Conservation (phyloP, 2,888 invertebrate species). For the Argynnis bischoffii region DNA sequence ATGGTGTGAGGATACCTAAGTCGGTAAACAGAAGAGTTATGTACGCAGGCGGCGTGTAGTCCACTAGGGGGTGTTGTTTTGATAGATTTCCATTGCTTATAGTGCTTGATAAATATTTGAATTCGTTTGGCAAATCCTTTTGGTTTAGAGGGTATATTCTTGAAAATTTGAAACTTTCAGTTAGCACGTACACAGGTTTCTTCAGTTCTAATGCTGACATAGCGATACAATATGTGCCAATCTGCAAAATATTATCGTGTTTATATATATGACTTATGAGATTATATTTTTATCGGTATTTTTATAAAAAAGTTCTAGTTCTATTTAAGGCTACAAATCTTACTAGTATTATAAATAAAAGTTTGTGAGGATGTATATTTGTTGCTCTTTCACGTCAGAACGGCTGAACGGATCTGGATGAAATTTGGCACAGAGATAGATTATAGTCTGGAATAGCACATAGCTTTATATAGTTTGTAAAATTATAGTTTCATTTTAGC, state of each 20-base stretch:
- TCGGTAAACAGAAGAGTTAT: constrained; percentile 97
- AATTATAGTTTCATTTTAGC: no score
- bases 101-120: constrained; percentile 85
- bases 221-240: constrained; percentile 92
- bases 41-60: constrained; percentile 97
- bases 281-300: neutral
- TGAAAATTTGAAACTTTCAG: constrained; percentile 99
- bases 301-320: no score
- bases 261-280: neutral
- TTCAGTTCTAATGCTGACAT: constrained; percentile 94
- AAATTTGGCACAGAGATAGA: no score
- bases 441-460: no score
- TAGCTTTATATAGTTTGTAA: no score
- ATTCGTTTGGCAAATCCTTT: constrained; percentile 93
- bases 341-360: neutral
- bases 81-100: constrained; percentile 67
- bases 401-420: no score
- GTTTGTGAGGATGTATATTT: no score
- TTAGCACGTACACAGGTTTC: constrained; percentile 96
- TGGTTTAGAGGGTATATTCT: constrained; percentile 97
- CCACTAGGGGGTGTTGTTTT: constrained; percentile 93
- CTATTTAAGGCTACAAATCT: neutral
- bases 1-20: constrained; percentile 96
- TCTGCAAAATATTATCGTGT: constrained; percentile 71
- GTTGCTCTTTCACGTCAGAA: no score